Evolutionary conservation across 2,888 invertebrate genomes (phyloP).

Genomic region (Bellardia pandia): DNA sequence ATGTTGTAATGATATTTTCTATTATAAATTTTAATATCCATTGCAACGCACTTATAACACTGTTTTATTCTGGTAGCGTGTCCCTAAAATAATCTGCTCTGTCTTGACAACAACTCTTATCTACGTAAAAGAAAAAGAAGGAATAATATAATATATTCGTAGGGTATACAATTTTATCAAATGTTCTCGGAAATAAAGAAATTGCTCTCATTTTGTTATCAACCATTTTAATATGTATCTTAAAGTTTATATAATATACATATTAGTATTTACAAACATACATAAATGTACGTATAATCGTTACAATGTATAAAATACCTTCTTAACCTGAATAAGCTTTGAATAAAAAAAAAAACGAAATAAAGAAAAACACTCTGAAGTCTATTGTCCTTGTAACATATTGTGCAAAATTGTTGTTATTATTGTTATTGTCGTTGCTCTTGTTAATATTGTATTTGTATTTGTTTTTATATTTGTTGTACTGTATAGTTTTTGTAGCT

Average conservation of each 20-base stretch:
- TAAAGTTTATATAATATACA: neutral
- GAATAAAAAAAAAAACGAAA: neutral
- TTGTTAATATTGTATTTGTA: neutral
- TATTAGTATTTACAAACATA: neutral
- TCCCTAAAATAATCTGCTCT: too few species aligned
- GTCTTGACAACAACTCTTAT: too few species aligned
- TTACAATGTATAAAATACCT: neutral
- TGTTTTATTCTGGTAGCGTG: too few species aligned
- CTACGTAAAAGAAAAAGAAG: too few species aligned
- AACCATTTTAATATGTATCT: neutral
- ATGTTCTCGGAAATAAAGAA: neutral
- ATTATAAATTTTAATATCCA: too few species aligned
- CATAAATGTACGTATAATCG: neutral
- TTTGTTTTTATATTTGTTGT: conserved; percentile 10
- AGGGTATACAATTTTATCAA: neutral
- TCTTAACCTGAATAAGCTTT: neutral
- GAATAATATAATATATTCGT: neutral
- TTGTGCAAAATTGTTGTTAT: neutral
- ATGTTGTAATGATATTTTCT: too few species aligned
- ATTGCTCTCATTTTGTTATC: neutral
- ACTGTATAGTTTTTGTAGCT: neutral
- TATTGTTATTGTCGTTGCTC: conserved; percentile 11
- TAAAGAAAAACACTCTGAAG: neutral
- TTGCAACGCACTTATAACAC: too few species aligned
- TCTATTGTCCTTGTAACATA: conserved; percentile 54